Percentiles rank a stretch among this genome's conserved stretches.
Evolutionary conservation across 2,888 invertebrate species (phyloP).

Genomic region (Podabrus alpinus): DNA sequence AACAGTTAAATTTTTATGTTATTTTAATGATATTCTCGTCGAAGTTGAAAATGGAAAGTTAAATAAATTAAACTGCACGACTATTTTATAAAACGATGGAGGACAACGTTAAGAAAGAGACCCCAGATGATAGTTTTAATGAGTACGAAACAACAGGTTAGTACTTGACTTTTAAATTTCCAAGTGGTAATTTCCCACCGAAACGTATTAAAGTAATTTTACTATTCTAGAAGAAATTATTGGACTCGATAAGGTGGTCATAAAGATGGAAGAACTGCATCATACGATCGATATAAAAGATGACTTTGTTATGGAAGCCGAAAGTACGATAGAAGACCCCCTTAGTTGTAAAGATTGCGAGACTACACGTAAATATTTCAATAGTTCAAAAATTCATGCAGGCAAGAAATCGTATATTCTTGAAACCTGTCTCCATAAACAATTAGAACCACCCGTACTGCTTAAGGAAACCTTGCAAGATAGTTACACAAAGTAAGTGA

Average conservation of each 20-base stretch:
- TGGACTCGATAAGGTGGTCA: not conserved
- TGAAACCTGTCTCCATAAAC: not conserved
- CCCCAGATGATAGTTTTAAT: not conserved
- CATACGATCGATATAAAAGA: not conserved
- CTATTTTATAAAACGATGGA: not conserved
- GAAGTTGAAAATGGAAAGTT: not conserved
- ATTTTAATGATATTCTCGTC: not conserved
- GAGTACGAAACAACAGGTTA: not conserved
- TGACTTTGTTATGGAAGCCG: not conserved
- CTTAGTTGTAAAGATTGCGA: not conserved
- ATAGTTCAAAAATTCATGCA: not conserved
- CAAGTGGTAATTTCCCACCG: not conserved
- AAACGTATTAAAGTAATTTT: not conserved
- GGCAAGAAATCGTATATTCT: not conserved
- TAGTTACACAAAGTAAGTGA: not conserved
- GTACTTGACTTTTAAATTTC: not conserved
- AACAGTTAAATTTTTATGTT: not conserved
- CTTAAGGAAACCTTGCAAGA: not conserved
- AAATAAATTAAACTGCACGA: not conserved
- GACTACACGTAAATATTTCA: not conserved
- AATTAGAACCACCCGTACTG: not conserved
- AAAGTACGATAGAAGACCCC: not conserved
- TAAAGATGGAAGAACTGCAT: not conserved
- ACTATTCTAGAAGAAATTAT: not conserved
- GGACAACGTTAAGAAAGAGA: not conserved